These are phyloP conservation scores for Drosophila persimilis DNA, from an alignment of 1,140 invertebrate genomes.

Conservation along the genomic window DNA sequence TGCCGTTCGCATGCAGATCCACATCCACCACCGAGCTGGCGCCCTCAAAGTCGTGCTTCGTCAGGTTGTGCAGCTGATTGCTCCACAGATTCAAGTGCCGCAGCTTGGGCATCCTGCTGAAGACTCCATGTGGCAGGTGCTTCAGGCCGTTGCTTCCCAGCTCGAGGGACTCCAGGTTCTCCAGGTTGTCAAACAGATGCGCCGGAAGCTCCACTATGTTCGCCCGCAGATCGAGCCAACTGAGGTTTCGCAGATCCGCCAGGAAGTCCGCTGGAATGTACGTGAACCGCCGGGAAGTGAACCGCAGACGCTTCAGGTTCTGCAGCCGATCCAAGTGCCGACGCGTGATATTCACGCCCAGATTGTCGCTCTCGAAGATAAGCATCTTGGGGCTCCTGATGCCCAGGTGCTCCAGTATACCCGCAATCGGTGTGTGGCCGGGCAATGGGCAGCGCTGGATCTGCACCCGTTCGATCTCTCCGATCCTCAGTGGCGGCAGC, in stretches of 20 bases:
- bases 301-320: constrained; percentile 58
- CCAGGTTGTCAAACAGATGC: constrained; percentile 84
- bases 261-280: constrained; percentile 86
- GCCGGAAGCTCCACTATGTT: constrained; percentile 86
- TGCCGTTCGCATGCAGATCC: constrained; percentile 86
- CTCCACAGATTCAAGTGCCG: constrained; percentile 86
- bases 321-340: constrained; percentile 65
- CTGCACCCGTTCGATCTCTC: constrained; percentile 59
- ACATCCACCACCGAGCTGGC: constrained; percentile 85
- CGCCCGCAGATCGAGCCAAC: constrained; percentile 85
- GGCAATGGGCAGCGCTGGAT: constrained; percentile 75
- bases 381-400: constrained; percentile 56
- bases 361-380: constrained; percentile 71
- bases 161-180: constrained; percentile 85
- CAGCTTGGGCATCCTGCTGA: constrained; percentile 85
- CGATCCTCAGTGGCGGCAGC: constrained; percentile 65
- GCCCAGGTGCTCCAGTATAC: constrained; percentile 65
- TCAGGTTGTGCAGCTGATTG: constrained; percentile 86
- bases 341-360: constrained; percentile 70
- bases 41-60: constrained; percentile 85
- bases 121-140: constrained; percentile 85
- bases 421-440: constrained; percentile 59
- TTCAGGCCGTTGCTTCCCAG: constrained; percentile 86
- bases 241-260: constrained; percentile 84
- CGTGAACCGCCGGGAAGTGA: constrained; percentile 69